phyloP scores from a whole-genome alignment of 2,113 vertebrate genomes.

The Fregetta grallaria region DNA sequence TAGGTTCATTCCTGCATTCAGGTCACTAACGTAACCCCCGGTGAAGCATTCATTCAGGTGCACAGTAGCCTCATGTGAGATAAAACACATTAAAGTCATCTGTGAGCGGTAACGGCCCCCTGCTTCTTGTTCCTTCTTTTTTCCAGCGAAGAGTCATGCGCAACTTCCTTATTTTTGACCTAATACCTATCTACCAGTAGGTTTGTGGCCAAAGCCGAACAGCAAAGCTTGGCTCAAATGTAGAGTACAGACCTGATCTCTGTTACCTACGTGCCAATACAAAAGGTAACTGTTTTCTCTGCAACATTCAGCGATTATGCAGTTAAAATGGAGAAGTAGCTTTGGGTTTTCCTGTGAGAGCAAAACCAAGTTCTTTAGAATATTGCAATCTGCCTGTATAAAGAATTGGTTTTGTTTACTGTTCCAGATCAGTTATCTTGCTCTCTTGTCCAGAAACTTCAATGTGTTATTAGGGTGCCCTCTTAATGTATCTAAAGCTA shows the following conservation, averaged over 20 bases:
- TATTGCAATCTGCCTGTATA: background rate
- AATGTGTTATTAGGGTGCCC: background rate
- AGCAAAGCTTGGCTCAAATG: background rate
- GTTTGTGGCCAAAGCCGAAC: background rate
- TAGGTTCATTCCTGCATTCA: background rate
- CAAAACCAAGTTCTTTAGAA: background rate
- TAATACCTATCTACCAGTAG: no score
- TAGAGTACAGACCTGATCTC: background rate
- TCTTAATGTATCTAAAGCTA: background rate
- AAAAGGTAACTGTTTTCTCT: background rate
- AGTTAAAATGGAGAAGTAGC: background rate
- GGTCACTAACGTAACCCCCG: background rate
- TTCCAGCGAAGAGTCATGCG: accelerated
- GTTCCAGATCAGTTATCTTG: background rate
- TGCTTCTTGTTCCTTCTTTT: background rate
- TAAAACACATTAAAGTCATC: background rate
- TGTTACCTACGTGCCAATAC: no score
- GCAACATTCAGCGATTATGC: background rate
- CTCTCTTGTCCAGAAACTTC: background rate
- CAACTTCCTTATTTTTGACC: background rate
- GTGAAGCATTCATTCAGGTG: background rate
- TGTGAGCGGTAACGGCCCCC: background rate
- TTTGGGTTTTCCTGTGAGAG: background rate
- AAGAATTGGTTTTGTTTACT: background rate
- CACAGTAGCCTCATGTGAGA: background rate